phyloP scores from a whole-genome alignment of 2,888 invertebrate species.

The Patella pellucida region DNA sequence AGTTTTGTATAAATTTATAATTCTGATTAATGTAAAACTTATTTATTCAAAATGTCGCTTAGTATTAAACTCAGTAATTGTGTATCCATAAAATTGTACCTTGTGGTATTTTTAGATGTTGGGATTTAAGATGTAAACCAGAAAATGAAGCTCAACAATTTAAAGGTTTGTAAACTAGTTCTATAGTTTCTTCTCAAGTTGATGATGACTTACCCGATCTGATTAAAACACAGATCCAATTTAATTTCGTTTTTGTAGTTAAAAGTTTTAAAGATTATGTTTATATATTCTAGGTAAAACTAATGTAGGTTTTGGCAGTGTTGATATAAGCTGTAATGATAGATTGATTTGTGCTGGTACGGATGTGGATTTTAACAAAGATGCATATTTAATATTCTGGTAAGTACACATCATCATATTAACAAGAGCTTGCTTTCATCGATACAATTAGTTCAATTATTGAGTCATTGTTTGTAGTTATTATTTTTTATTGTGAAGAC shows the following conservation, averaged over 20 bases:
- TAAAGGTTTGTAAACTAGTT: conserved; percentile 34
- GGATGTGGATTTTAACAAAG: conserved; percentile 41
- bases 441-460: no score
- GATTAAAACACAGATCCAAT: no score
- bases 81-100: neutral
- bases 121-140: conserved; percentile 52
- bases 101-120: conserved; percentile 46
- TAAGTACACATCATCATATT: conserved; percentile 26
- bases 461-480: no score
- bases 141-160: conserved; percentile 50
- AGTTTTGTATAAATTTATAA: neutral
- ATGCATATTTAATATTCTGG: conserved; percentile 55
- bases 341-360: conserved; percentile 56
- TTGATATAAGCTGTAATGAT: conserved; percentile 56
- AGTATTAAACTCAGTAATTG: neutral
- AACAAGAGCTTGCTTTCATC: no score
- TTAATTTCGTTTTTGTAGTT: no score
- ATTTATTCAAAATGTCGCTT: neutral
- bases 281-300: conserved; percentile 37
- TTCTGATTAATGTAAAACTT: neutral
- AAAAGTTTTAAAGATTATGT: no score
- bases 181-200: no score
- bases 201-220: no score
- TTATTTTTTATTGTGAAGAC: no score
- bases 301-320: conserved; percentile 43